These are phyloP conservation scores for Eupithecia tripunctaria DNA, from an alignment of 2,888 invertebrate genomes.

Conservation along the genomic window DNA sequence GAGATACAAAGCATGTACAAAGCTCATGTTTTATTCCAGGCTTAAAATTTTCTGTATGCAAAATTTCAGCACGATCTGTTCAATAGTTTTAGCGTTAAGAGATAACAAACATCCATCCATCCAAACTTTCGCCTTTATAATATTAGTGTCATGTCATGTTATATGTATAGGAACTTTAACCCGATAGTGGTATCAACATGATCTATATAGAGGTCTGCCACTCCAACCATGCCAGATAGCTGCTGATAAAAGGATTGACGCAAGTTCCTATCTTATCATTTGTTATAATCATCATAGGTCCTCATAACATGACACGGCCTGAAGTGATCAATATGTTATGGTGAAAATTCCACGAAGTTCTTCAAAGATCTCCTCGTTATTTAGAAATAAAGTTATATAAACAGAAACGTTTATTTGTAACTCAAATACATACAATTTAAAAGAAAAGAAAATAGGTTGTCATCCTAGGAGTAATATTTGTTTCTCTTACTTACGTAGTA, in stretches of 20 bases:
- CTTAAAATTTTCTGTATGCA: too few relatives aligned
- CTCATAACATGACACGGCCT: constrained; percentile 32
- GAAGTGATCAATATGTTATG: neutral
- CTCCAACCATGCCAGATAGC: constrained; percentile 33
- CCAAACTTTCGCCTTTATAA: too few relatives aligned
- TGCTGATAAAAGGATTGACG: constrained; percentile 42
- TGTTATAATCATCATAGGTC: constrained; percentile 25
- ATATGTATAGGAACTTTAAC: constrained; percentile 16
- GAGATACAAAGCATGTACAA: too few relatives aligned
- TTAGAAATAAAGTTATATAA: neutral
- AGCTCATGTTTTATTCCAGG: too few relatives aligned
- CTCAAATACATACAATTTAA: too few relatives aligned
- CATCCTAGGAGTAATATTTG: too few relatives aligned
- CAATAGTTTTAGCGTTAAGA: too few relatives aligned
- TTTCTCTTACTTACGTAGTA: too few relatives aligned
- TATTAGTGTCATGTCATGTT: neutral
- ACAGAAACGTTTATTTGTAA: too few relatives aligned
- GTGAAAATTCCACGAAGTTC: neutral
- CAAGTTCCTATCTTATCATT: constrained; percentile 44
- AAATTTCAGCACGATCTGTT: too few relatives aligned
- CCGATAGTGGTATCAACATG: constrained; percentile 30
- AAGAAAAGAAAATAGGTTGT: too few relatives aligned
- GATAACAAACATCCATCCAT: too few relatives aligned
- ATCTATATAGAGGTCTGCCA: constrained; percentile 45
- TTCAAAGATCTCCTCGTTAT: neutral